Conservation (phyloP, 1,140 invertebrate genomes). For the Monochamus saltuarius region DNA sequence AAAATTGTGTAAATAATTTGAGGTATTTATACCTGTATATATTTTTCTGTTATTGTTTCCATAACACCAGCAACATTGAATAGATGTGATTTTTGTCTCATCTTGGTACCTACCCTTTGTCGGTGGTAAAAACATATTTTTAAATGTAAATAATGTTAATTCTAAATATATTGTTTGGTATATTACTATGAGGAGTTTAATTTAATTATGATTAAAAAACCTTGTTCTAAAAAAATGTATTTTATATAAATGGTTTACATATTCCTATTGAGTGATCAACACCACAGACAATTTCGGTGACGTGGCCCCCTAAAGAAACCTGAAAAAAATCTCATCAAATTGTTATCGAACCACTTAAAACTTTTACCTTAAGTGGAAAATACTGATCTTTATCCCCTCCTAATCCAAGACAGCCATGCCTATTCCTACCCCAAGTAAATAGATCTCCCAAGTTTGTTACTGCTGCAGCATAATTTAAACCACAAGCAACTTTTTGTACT, state of each 20-base stretch:
- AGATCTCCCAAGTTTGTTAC: slow-evolving; percentile 78
- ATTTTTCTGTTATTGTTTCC: neutral
- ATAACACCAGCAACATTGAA: neutral
- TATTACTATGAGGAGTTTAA: neutral
- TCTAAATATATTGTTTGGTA: neutral
- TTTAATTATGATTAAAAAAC: neutral
- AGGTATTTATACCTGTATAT: too few relatives aligned
- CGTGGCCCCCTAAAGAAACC: slow-evolving; percentile 73
- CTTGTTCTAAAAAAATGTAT: neutral
- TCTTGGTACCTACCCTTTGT: neutral
- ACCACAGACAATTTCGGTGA: slow-evolving; percentile 73
- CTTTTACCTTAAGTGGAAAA: slow-evolving; percentile 80
- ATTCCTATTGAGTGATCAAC: slow-evolving; percentile 82
- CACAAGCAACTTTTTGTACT: slow-evolving; percentile 69
- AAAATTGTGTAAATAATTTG: neutral
- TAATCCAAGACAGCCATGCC: slow-evolving; percentile 78
- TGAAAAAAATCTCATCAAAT: slow-evolving; percentile 40
- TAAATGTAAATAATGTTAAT: neutral
- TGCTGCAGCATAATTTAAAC: slow-evolving; percentile 78
- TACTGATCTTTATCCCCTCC: slow-evolving; percentile 77
- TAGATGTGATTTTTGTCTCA: neutral
- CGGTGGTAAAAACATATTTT: neutral
- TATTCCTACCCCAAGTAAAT: slow-evolving; percentile 90
- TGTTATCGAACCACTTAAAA: slow-evolving; percentile 18
- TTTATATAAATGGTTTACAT: slow-evolving; percentile 70